Evolutionary conservation across 2,888 invertebrate species (phyloP).

Genomic region (Drosophila neutralis): DNA sequence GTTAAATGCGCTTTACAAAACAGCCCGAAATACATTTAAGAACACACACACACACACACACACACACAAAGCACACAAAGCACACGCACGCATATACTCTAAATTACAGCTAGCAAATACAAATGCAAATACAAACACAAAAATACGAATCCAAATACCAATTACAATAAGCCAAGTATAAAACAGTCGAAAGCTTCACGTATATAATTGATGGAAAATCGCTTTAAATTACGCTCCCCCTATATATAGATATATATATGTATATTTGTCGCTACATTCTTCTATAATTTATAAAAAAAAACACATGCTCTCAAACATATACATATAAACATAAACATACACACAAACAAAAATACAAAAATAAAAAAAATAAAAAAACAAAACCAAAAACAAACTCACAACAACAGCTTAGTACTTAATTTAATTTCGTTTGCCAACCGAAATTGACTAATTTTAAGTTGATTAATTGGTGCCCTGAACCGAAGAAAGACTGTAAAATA

Average conservation of each 20-base stretch:
- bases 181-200: constrained; percentile 43
- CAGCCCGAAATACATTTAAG: constrained; percentile 1
- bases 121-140: background rate
- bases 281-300: constrained; percentile 18
- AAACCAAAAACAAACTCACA: background rate
- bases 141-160: background rate
- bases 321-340: constrained; percentile 22
- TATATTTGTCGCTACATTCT: constrained; percentile 48
- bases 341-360: background rate
- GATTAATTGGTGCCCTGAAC: constrained; percentile 46
- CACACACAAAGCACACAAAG: background rate
- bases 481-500: constrained; percentile 28
- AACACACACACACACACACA: background rate
- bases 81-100: background rate
- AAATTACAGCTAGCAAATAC: constrained; percentile 1
- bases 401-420: constrained; percentile 44
- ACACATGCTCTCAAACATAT: constrained; percentile 25
- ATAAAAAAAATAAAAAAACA: constrained; percentile 2
- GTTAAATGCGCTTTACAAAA: constrained; percentile 48
- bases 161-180: constrained; percentile 8
- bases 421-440: constrained; percentile 38
- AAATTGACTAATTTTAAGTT: constrained; percentile 73
- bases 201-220: constrained; percentile 52
- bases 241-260: constrained; percentile 15
- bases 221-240: constrained; percentile 60